Base-by-base conservation (phyloP, 1,140 invertebrate genomes). In the Drosophila sp. region DNA sequence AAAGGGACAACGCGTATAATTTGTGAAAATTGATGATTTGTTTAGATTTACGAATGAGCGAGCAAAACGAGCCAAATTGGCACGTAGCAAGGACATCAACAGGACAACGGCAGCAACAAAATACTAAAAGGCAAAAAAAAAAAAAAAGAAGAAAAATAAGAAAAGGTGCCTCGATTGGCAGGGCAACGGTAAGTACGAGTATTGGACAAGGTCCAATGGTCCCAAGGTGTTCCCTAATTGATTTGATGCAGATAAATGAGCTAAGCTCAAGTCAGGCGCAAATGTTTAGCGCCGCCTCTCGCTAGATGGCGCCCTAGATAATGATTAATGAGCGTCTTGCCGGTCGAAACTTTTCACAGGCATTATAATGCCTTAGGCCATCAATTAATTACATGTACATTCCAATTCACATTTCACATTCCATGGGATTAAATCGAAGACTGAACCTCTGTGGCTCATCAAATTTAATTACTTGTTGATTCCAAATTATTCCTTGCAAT, bases 1-100 rank as follows among this genome's bases (percentile, higher is more conserved):
- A 56, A 57, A 21, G 48, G 63, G 62, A 40, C 54, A 27, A 46
- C 72, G 76, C 83, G 79, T 83, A 83, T 84, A 89, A 89, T 89
- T 89, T 89, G 84, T 89, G 79, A 89, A 89, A 89, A 89, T 89
- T 89, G 84, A 89, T 89, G 83, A 89, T 89, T 89, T 89, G 83
- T 89, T 89, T 89, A 89, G 83, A 89, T 89, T 89, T 89, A 89
- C 83, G 83, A 89, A 89, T 83, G 83, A 75, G 79, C 84, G 80
- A 75, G 78, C 83, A 89, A 89, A 89, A 80, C 80, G 83, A 78
- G 63, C 84, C 84, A 89, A 89, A 87, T 87, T 89, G 83, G 83
- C 83, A 87, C 76, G 83, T 83, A 82, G 76, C 71, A 62, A 72
- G 76, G 61, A 76, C 67, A 65, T 57, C 51, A 43, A 32, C 40